These are phyloP conservation scores for Pentalonia nigronervosa DNA, from an alignment of 1,140 invertebrate genomes.

Conservation along the genomic window DNA sequence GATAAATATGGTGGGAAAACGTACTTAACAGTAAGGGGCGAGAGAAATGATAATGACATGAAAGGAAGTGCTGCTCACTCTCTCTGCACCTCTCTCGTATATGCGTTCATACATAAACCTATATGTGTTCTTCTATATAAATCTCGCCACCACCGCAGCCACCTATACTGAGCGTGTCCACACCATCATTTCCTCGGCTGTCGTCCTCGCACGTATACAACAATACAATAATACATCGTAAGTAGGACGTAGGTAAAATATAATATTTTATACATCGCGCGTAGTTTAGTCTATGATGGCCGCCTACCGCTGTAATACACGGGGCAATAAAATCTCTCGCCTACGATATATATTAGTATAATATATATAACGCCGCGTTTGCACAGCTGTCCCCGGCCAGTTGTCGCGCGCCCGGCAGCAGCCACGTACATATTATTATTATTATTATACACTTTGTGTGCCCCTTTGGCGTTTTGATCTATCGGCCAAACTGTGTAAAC, in stretches of 20 bases:
- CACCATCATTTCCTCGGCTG: background rate
- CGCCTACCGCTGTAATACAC: background rate
- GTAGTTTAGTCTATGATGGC: background rate
- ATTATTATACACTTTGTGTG: background rate
- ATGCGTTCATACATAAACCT: no score
- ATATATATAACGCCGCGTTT: constrained; percentile 1
- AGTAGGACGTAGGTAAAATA: background rate
- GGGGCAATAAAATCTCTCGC: constrained; percentile 16
- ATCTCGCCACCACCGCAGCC: background rate
- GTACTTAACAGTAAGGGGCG: background rate
- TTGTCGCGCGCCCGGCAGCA: constrained; percentile 34
- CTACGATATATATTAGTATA: background rate
- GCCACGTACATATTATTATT: background rate
- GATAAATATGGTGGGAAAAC: background rate
- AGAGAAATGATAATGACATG: constrained; percentile 40
- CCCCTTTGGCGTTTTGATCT: constrained; percentile 53
- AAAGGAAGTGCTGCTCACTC: background rate
- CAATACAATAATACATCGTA: background rate
- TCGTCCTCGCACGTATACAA: background rate
- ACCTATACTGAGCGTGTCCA: background rate
- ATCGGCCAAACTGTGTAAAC: constrained; percentile 56
- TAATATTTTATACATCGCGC: background rate
- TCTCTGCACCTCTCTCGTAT: background rate
- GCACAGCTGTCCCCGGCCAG: constrained; percentile 39
- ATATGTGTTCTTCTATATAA: background rate